Base-by-base conservation (phyloP, 1,140 invertebrate genomes). In the Drosophila simulans region DNA sequence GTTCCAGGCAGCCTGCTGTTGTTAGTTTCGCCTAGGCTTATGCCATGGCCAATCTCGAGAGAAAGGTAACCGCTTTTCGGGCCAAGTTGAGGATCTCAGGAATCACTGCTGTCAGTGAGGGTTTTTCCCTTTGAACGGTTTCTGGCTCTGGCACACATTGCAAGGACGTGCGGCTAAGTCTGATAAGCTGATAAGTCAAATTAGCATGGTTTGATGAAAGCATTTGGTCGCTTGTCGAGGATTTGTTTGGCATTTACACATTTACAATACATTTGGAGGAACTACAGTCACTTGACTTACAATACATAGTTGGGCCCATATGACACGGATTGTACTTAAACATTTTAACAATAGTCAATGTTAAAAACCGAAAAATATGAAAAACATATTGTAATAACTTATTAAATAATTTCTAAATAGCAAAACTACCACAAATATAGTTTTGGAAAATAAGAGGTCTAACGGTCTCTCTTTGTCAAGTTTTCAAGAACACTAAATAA, bases 1-100 rank as follows among this genome's bases (percentile, higher is more conserved):
- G 43, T 74, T 53, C 62, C 63, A 65, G 63, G 64, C 15, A 39
- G 62, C 37, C 63, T 65, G 58, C 48, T 88, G 70, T 65, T 82
- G 74, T 82, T 79, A 83, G 83, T 83, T 86, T 76, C 10, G 58
- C 57, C 59, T 88, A 82, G 75, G 75, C 83, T 88, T 86, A 88
- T 75, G 77, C 68, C 80, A 57, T 65, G 68, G 63, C 77, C 77
- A 55, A 51, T 42, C 39, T 40, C 55, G 37, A 43, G 37, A 43
- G 65, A 62, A 63, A 51, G 71, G 75, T 45, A 46, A 62, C 70
- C 51, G 37, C 35, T 49, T 46, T 39, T 51, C 51, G 56, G 49
- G 55, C 34, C 73, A 73, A 74, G 59, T 81, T 74, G 69, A 68
- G 70, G 75, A 79, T 82, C 76, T 76, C 83, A 86, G 60, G 71